Evolutionary conservation across 2,113 vertebrate species (phyloP), one percentile per base, ranked within the genome.

Genomic region (Pseudopipra pipra): DNA sequence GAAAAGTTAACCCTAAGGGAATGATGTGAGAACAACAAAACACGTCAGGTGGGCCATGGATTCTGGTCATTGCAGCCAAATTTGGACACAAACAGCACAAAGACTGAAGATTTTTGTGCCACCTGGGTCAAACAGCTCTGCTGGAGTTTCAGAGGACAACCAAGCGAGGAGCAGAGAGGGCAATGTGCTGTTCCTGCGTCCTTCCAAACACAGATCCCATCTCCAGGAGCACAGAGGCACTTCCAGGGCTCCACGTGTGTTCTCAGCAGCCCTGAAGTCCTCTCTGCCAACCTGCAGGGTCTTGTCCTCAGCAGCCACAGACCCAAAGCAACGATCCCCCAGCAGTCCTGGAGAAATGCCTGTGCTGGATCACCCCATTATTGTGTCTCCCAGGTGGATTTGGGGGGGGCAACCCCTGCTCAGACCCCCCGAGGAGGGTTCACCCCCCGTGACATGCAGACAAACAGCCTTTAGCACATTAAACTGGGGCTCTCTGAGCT

Each of bases 271-370:
- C 28, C 58, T 44, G 9, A 24, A 35, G 59, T 28, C 31, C 59
- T 27, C 85, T 31, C 68, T 55, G 78, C 63, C 41, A 12, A 28
- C 7, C 77, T 87, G 52, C 41, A 35, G 84, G 54, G 21, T 70
- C 28, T 61, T 4, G 18, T 7, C 15, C 25, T 12, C 28, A 51
- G 55, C 80, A 39, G 78, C 37, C 62, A 27, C 62, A 33, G 70
- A 25, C 65, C 37, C 1, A 23, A 22, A 37, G 0, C 83, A 54
- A 6, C 0, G 18, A 43, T 6, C 39, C 61, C 37, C 56, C 77
- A 35, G 54, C 87, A 76, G 62, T 1, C 8, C 82, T 30, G 66
- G 17, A 28, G 93, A 37, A 31, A 27, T 4, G 51, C 24, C 1
- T 1, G 35, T 6, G 78, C 70, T 85, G 8, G 1, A 52, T 23